Evolutionary conservation across 2,888 invertebrate species (phyloP), one percentile per base, ranked within the genome.

Genomic region (Drosophila anceps): DNA sequence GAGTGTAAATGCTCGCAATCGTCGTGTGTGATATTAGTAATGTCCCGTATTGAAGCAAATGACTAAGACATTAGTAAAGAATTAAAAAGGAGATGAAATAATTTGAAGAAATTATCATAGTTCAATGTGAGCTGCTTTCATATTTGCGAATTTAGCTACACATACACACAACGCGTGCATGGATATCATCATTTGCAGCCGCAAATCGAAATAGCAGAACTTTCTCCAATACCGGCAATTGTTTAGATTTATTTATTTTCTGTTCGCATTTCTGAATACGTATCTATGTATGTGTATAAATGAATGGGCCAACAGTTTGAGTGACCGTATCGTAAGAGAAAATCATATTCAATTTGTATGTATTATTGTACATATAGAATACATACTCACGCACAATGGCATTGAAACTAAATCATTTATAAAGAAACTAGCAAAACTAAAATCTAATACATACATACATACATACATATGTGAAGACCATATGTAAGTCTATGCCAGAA

Each of bases 141-240:
- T 24, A 35, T 46, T 15, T 8, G 24, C 8, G 4, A 31, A 59
- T 15, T 29, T n/a, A 46, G 31, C n/a, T 10, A 44, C 15, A 10
- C 15, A 20, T 13, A 39, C 27, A n/a, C 20, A 41, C 2, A 24
- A 33, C 18, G 33, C 31, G 18, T 35, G 33, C 12, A 1, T 39
- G 35, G 9, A n/a, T 54, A 33, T 33, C n/a, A 48, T 20, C 39
- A 41, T 41, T 50, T 20, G 24, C 20, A 35, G 20, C 20, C 43
- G 41, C 18, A 27, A 51, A 39, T 53, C 13, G 46, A 15, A 31
- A 27, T 35, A 31, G 41, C 31, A 43, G 18, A 37, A 50, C 60
- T 69, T 69, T 69, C 69, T 50, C 53, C 46, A 33, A 18, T 48
- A n/a, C 58, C 54, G 54, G 54, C 59, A 48, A 46, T 69, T 54